Percentiles rank a stretch among this genome's conserved stretches.
phyloP scores from a whole-genome alignment of 1,140 invertebrate species.

The Hermatobates lingyangjiaoensis region DNA sequence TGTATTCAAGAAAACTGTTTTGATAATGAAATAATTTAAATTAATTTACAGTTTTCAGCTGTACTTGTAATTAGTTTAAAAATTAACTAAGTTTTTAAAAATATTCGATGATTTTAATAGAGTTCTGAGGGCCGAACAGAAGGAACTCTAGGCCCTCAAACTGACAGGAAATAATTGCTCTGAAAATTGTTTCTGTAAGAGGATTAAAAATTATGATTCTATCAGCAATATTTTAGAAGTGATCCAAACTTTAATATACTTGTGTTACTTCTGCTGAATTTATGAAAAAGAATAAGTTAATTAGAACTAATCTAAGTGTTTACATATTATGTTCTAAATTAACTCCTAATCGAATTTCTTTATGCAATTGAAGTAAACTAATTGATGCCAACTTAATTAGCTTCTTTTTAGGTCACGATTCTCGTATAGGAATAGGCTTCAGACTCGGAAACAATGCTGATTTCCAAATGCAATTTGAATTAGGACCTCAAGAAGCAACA shows the following conservation, averaged over 20 bases:
- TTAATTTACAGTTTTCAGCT: no score
- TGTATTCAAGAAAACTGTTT: no score
- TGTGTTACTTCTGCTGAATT: neutral
- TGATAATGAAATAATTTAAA: no score
- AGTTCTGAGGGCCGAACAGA: no score
- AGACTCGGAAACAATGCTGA: conserved; percentile 59
- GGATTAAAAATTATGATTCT: neutral
- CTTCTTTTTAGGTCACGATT: conserved; percentile 47
- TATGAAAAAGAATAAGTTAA: neutral
- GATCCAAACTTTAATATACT: neutral
- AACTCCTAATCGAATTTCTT: neutral
- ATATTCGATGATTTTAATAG: no score
- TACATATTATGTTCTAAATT: conserved; percentile 1
- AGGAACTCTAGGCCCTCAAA: no score
- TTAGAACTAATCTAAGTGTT: neutral
- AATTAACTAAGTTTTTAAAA: no score
- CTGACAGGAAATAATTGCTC: no score
- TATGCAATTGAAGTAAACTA: neutral
- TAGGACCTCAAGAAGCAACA: conserved; percentile 53
- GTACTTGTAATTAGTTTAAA: no score
- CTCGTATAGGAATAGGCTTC: conserved; percentile 55
- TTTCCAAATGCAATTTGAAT: conserved; percentile 52
- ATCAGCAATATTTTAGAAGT: neutral
- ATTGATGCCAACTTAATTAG: no score
- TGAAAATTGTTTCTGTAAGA: no score